Conservation (phyloP, 2,888 invertebrate species). For the Eupithecia tripunctaria region DNA sequence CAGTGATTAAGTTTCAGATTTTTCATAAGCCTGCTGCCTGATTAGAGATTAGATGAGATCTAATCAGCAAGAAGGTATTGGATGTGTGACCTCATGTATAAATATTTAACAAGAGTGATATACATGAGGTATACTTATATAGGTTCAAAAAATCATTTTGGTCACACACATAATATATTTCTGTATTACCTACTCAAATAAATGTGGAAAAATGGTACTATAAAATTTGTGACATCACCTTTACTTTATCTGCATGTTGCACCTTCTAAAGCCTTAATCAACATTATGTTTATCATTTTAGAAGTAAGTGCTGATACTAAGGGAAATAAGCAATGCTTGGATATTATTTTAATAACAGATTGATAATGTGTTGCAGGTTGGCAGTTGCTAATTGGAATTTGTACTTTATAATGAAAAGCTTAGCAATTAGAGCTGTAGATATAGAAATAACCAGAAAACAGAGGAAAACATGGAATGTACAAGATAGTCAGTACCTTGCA, state of each 20-base stretch:
- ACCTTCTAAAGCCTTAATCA: constrained; percentile 22
- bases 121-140: background rate
- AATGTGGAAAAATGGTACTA: background rate
- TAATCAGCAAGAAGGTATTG: background rate
- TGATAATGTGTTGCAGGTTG: constrained; percentile 17
- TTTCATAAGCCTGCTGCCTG: background rate
- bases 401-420: background rate
- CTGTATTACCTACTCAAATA: background rate
- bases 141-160: background rate
- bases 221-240: constrained; percentile 11
- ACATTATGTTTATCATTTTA: constrained; percentile 23
- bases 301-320: constrained; percentile 30
- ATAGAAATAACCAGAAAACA: background rate
- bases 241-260: constrained; percentile 17
- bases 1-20: background rate
- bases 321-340: constrained; percentile 21
- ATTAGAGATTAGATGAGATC: background rate
- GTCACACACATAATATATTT: background rate
- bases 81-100: background rate
- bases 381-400: constrained; percentile 7
- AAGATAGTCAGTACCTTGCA: constrained; percentile 18
- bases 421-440: background rate
- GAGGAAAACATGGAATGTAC: background rate
- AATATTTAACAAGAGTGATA: too few relatives aligned
- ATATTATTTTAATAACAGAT: constrained; percentile 23